These are phyloP conservation scores for Macroteleia sp. DNA, from an alignment of 2,888 invertebrate genomes.

Conservation along the genomic window DNA sequence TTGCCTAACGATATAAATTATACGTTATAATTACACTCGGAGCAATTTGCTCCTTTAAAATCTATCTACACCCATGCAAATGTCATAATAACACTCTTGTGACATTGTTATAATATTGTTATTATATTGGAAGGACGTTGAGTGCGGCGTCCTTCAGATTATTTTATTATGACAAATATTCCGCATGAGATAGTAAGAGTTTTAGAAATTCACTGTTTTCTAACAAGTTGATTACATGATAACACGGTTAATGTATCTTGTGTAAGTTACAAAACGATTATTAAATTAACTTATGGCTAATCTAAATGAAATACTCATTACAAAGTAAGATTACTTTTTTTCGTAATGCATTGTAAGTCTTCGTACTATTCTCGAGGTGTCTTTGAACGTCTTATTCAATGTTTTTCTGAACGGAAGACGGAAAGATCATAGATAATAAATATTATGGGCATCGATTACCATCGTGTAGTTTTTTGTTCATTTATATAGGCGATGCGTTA, in stretches of 20 bases:
- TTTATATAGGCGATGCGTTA: neutral
- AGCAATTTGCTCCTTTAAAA: slow-evolving; percentile 29
- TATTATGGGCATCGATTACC: slow-evolving; percentile 29
- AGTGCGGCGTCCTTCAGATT: slow-evolving; percentile 28
- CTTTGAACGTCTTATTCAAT: slow-evolving; percentile 42
- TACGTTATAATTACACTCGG: slow-evolving; percentile 40
- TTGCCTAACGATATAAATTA: slow-evolving; percentile 46
- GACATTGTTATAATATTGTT: slow-evolving; percentile 46
- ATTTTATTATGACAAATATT: slow-evolving; percentile 43
- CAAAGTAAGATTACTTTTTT: slow-evolving; percentile 44
- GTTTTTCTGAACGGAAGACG: slow-evolving; percentile 26
- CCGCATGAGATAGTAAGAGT: slow-evolving; percentile 40
- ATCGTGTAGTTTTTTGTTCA: neutral
- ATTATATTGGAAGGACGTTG: slow-evolving; percentile 40
- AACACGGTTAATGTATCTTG: slow-evolving; percentile 38
- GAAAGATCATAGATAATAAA: slow-evolving; percentile 24
- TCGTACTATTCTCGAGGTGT: slow-evolving; percentile 39
- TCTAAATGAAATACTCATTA: slow-evolving; percentile 51
- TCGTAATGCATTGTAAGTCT: slow-evolving; percentile 26
- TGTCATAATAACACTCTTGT: slow-evolving; percentile 41
- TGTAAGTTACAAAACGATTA: slow-evolving; percentile 43
- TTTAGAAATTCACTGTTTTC: slow-evolving; percentile 43
- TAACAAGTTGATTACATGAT: slow-evolving; percentile 41
- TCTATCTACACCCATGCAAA: slow-evolving; percentile 42
- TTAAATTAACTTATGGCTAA: slow-evolving; percentile 38